Conservation (phyloP, 2,113 vertebrate genomes). For the Acrocephalus arundinaceus region DNA sequence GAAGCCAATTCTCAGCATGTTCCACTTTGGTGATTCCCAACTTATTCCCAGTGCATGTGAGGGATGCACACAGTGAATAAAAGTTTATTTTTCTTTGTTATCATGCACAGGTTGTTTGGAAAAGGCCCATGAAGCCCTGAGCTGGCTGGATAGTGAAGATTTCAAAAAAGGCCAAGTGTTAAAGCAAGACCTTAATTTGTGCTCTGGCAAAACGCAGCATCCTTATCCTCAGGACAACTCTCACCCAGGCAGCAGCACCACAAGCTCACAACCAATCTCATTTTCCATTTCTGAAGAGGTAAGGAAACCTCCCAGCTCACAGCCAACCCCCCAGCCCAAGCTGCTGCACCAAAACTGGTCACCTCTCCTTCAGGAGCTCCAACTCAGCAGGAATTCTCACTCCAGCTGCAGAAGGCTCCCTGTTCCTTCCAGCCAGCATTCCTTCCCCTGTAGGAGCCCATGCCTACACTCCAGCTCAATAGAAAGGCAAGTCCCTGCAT, state of each 20-base stretch:
- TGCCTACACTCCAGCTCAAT: not conserved
- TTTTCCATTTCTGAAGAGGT: not conserved
- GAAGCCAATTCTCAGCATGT: not conserved
- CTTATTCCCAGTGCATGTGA: not conserved
- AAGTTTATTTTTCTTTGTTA: not conserved
- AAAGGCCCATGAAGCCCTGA: not conserved
- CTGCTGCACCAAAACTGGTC: not conserved
- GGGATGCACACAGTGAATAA: not conserved
- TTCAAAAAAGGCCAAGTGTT: not conserved
- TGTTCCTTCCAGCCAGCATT: not conserved
- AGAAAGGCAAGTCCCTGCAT: conserved; percentile 5
- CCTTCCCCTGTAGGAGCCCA: not conserved
- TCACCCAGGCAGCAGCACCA: not conserved
- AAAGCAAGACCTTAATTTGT: not conserved
- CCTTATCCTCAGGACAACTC: conserved; percentile 10
- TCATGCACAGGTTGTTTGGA: not conserved
- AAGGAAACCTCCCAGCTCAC: not conserved
- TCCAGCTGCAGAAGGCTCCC: not conserved
- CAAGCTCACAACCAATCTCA: not conserved
- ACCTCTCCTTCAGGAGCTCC: not conserved
- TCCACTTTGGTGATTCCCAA: not conserved
- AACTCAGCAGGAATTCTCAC: not conserved
- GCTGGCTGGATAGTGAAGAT: not conserved
- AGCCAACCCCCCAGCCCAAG: not conserved
- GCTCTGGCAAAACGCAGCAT: not conserved